These are phyloP conservation scores for Troilus luridus DNA, from an alignment of 2,888 invertebrate genomes.

Conservation along the genomic window DNA sequence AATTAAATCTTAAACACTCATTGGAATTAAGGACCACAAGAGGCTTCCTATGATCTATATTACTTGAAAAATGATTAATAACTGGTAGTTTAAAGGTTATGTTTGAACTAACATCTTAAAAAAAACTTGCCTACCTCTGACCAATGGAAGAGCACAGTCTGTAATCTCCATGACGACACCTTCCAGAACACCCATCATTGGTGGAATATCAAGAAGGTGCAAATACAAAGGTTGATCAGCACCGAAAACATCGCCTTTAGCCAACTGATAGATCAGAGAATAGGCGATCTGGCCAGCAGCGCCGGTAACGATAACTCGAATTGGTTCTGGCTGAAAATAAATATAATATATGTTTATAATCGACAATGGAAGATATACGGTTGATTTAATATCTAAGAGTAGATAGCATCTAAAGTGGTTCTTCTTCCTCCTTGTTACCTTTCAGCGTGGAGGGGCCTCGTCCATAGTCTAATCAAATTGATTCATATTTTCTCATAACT, in stretches of 20 bases:
- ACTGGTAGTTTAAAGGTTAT: no score
- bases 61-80: no score
- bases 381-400: neutral
- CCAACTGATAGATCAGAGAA: slow-evolving; percentile 93
- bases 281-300: slow-evolving; percentile 99
- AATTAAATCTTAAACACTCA: no score
- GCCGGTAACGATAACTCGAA: slow-evolving; percentile 96
- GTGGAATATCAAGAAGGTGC: slow-evolving; percentile 93
- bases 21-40: no score
- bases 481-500: neutral
- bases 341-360: neutral
- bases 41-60: no score
- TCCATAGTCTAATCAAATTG: neutral
- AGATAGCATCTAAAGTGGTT: neutral
- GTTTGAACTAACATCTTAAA: neutral
- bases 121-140: slow-evolving; percentile 73
- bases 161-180: slow-evolving; percentile 98
- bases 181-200: slow-evolving; percentile 96
- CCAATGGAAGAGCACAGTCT: slow-evolving; percentile 93
- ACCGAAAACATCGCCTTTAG: slow-evolving; percentile 97
- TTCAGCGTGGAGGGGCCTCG: no score
- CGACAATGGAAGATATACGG: neutral
- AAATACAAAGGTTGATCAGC: slow-evolving; percentile 87
- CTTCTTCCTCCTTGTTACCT: no score
- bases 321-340: slow-evolving; percentile 80